Evolutionary conservation across 2,797 vertebrate genomes (phyloP).

Genomic region (Pteronotus mesoamericanus): DNA sequence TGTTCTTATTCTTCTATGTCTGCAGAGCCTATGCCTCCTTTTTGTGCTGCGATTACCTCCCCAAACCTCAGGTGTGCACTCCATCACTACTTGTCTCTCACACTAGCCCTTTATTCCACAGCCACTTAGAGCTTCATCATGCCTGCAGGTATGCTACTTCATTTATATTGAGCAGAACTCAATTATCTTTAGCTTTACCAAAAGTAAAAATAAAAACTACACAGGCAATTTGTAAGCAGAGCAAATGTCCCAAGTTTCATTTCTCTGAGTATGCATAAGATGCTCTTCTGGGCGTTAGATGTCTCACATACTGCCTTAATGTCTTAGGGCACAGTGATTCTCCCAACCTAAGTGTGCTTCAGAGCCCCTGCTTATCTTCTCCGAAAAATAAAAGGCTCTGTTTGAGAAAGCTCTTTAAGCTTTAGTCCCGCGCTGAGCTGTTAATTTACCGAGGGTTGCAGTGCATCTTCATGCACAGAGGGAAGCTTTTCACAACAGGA

Average conservation of each 20-base stretch:
- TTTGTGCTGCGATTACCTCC: not conserved
- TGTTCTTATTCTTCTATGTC: not conserved
- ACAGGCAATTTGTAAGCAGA: not conserved
- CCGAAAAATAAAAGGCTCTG: not conserved
- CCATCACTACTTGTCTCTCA: not conserved
- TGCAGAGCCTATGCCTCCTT: not conserved
- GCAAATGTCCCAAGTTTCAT: not conserved
- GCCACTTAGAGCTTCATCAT: not conserved
- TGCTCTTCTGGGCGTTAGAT: not conserved
- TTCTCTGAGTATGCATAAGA: not conserved
- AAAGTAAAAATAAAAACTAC: not conserved
- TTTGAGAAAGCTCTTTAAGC: not conserved
- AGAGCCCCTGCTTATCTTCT: not conserved
- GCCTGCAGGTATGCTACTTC: not conserved
- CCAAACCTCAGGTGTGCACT: not conserved
- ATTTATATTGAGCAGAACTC: not conserved
- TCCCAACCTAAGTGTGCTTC: not conserved
- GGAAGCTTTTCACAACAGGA: not conserved
- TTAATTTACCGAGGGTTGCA: slow-evolving; percentile 1
- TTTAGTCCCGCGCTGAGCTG: not conserved
- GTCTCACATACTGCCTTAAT: not conserved
- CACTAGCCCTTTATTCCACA: not conserved
- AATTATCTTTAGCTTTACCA: not conserved
- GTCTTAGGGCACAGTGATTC: not conserved
- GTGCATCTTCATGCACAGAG: not conserved